These are phyloP conservation scores for Flexamia atlantica DNA, from an alignment of 2,888 invertebrate species.

Conservation along the genomic window DNA sequence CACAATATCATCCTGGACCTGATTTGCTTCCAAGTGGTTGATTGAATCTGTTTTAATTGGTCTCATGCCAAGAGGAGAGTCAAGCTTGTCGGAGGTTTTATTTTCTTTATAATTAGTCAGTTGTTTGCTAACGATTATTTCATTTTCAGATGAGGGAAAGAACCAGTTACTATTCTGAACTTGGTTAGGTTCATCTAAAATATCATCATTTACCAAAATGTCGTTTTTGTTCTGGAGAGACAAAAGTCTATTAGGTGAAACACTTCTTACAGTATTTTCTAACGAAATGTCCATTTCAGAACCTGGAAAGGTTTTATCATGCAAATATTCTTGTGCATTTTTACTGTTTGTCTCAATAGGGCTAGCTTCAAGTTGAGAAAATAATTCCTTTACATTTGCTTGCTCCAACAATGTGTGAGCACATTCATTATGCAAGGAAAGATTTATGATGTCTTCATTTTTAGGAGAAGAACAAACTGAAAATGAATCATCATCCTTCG, in stretches of 20 bases:
- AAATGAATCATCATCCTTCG: background rate
- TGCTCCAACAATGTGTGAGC: background rate
- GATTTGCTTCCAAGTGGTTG: no score
- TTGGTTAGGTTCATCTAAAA: background rate
- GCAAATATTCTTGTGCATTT: background rate
- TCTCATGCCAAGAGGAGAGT: no score
- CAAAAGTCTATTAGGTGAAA: background rate
- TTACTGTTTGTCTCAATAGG: background rate
- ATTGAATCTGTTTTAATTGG: no score
- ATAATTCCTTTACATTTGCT: background rate
- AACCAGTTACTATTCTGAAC: background rate
- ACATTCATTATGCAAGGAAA: background rate
- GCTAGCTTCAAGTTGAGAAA: background rate
- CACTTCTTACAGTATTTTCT: background rate
- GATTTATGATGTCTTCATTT: background rate
- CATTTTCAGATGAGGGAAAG: background rate
- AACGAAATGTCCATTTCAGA: background rate
- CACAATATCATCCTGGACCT: no score
- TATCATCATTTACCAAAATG: background rate
- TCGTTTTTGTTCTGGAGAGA: background rate
- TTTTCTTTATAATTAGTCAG: background rate
- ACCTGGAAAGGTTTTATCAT: background rate
- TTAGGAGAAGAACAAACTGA: background rate
- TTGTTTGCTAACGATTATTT: background rate
- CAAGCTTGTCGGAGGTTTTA: no score